phyloP scores from a whole-genome alignment of 35 echinoderm and acorn worm species.

The Apostichopus japonicus region DNA sequence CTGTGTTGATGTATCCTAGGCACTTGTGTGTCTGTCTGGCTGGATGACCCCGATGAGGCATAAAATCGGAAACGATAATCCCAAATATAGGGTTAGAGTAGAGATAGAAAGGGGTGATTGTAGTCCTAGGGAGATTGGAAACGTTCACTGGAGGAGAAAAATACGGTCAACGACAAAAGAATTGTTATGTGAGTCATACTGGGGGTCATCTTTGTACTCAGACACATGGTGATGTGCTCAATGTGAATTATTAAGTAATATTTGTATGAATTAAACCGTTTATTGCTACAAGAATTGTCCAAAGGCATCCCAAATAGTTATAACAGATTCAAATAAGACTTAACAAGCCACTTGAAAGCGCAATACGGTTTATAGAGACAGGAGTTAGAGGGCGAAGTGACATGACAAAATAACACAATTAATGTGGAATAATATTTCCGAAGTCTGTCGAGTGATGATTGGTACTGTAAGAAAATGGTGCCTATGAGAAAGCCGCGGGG shows the following conservation, averaged over 20 bases:
- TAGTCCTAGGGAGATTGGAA: not conserved
- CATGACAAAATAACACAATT: no score
- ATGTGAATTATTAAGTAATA: not conserved
- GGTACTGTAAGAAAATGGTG: no score
- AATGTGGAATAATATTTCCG: no score
- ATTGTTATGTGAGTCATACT: not conserved
- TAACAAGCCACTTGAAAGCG: no score
- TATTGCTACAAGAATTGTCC: no score
- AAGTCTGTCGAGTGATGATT: no score
- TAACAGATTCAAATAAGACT: no score
- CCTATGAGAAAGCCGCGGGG: no score
- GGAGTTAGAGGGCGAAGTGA: no score
- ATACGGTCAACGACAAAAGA: not conserved
- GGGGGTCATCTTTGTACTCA: not conserved
- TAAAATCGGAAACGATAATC: slow-evolving; percentile 28
- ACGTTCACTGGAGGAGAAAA: not conserved
- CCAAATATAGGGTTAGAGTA: not conserved
- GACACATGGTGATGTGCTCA: not conserved
- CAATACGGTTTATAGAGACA: no score
- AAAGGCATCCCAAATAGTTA: no score
- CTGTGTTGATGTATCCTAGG: not conserved
- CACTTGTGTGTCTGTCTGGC: not conserved
- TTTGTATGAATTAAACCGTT: not conserved
- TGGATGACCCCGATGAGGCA: not conserved
- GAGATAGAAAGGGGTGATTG: not conserved